Evolutionary conservation across 1,140 invertebrate genomes (phyloP).

Genomic region (Laupala kohalensis): DNA sequence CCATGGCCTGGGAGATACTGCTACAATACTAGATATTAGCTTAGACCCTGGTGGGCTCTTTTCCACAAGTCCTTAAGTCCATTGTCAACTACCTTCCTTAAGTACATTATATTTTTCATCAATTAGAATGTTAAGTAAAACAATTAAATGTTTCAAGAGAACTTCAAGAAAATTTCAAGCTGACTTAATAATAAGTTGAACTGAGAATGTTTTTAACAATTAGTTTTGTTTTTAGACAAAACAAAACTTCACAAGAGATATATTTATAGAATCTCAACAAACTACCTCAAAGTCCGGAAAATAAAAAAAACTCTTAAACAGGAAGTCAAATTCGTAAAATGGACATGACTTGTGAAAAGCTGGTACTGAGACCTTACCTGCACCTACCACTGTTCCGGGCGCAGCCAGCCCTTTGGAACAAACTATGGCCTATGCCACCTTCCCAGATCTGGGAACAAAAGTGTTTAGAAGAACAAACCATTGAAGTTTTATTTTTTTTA

Average conservation of each 20-base stretch:
- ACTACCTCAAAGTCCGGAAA: too few species aligned
- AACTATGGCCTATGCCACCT: neutral
- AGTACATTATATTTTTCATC: too few species aligned
- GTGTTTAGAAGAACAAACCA: neutral
- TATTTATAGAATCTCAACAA: too few species aligned
- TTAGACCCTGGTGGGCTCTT: neutral
- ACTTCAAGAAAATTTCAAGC: too few species aligned
- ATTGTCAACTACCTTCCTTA: too few species aligned
- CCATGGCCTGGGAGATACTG: neutral
- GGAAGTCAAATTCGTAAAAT: neutral
- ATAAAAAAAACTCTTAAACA: neutral
- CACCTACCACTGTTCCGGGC: neutral
- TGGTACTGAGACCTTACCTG: neutral
- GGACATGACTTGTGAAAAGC: neutral
- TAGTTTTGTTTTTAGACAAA: too few species aligned
- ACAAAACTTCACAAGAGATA: too few species aligned
- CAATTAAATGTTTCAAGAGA: too few species aligned
- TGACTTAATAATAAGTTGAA: too few species aligned
- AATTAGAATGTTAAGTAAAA: too few species aligned
- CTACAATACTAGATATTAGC: neutral
- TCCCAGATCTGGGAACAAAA: constrained; percentile 11
- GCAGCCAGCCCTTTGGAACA: neutral
- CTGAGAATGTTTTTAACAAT: too few species aligned
- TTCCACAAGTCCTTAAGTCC: neutral
- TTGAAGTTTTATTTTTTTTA: neutral